Evolutionary conservation across 2,113 vertebrate genomes (phyloP), one percentile per base, ranked within the genome.

Genomic region (Spermophilus dauricus): DNA sequence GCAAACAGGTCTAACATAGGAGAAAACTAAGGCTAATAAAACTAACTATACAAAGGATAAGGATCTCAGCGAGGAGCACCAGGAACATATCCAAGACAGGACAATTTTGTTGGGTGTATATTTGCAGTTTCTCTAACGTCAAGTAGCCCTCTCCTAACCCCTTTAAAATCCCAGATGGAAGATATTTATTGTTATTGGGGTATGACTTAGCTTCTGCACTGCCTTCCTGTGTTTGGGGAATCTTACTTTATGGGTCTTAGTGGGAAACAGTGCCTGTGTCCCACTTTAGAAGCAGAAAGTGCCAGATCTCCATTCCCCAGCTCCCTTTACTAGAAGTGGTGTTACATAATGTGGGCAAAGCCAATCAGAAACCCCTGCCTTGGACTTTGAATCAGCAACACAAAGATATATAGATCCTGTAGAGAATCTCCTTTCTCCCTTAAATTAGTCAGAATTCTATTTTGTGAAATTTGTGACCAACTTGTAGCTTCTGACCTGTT

Each of bases 391-490:
- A 61, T 84, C 51, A 42, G 77, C 42, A 37, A 91, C 69, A 63
- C 42, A 63, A 92, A 76, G 53, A 86, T 16, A 51, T 12, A 78
- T 12, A 78, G 14, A 39, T 37, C 69, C 14, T 73, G 34, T 8
- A 37, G 18, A 76, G 16, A 61, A 30, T 53, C 3, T 22, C 7
- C 24, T 24, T 42, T 6, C 14, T 2, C 58, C 65, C 34, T 3
- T 75, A 20, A 67, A 72, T 82, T 51, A 85, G 42, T 17, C 90
- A 90, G 70, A 94, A 65, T 87, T 96, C 75, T 96, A 76, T 72
- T 73, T 72, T 87, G 87, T 94, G 86, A 97, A 96, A 97, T 70
- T 37, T 30, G 12, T 93, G 83, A 95, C 20, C 48, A 42, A 92
- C 92, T 58, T 86, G 58, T 69, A 96, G 58, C 51, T 96, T 95